Conservation (phyloP, 2,888 invertebrate species). For the Melipona beecheii region DNA sequence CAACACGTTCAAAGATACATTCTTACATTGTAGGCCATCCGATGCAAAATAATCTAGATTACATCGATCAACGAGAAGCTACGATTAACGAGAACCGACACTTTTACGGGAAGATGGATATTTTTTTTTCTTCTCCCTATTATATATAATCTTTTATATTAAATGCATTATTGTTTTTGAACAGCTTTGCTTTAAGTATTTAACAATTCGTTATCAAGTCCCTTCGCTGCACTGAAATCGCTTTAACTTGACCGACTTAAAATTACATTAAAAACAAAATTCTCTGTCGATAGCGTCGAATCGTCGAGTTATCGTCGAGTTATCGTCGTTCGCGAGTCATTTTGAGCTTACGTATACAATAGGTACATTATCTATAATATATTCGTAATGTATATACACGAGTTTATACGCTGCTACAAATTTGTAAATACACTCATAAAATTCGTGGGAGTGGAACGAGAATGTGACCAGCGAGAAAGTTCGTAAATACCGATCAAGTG, state of each 20-base stretch:
- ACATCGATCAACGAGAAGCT: constrained; percentile 17
- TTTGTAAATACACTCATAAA: constrained; percentile 19
- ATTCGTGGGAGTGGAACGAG: constrained; percentile 3
- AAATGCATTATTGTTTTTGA: constrained; percentile 18
- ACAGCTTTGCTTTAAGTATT: constrained; percentile 27
- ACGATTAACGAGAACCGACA: constrained; percentile 17
- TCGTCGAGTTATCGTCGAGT: not conserved
- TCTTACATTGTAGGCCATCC: constrained; percentile 32
- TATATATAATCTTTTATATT: constrained; percentile 33
- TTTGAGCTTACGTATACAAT: constrained; percentile 3
- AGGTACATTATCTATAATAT: constrained; percentile 13
- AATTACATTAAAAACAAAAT: not conserved
- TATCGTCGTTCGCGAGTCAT: constrained; percentile 12
- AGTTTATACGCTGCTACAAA: not conserved
- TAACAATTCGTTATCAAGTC: not conserved
- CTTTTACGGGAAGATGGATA: not conserved
- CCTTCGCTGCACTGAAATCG: constrained; percentile 34
- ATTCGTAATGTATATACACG: constrained; percentile 8
- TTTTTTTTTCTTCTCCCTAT: not conserved
- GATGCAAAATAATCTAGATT: constrained; percentile 2
- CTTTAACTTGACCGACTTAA: constrained; percentile 7
- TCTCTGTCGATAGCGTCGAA: not conserved
- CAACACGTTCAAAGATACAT: not conserved
- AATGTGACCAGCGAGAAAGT: constrained; percentile 26
- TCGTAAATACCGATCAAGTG: constrained; percentile 24